A percentile compares a stretch with the other conserved stretches of the same genome.
phyloP scores from a whole-genome alignment of 2,888 invertebrate genomes.

The Opisthograptis luteolata region DNA sequence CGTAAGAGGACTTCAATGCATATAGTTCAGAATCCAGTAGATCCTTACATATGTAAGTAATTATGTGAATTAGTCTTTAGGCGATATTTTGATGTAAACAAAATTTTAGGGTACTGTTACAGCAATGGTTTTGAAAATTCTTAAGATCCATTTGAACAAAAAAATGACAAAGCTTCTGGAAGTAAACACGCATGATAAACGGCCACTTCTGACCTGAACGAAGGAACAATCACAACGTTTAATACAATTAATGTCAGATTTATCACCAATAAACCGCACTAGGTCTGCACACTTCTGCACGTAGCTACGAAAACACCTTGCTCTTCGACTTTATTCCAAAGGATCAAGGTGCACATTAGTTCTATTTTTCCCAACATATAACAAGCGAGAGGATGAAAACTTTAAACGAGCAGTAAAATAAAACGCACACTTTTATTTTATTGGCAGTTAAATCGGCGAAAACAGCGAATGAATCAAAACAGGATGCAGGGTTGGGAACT shows the following conservation, averaged over 20 bases:
- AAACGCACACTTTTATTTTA: slow-evolving; percentile 35
- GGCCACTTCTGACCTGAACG: background rate
- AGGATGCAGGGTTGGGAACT: slow-evolving; percentile 15
- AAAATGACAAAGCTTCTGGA: background rate
- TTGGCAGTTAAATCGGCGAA: slow-evolving; percentile 31
- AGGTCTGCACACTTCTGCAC: background rate
- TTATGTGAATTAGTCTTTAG: no score
- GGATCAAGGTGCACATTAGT: slow-evolving; percentile 12
- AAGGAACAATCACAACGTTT: slow-evolving; percentile 2
- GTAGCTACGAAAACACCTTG: background rate
- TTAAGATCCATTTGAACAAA: background rate
- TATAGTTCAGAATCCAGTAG: no score
- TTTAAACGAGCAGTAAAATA: slow-evolving; percentile 32
- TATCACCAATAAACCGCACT: slow-evolving; percentile 14
- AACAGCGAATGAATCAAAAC: slow-evolving; percentile 21
- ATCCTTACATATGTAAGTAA: no score
- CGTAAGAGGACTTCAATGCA: no score
- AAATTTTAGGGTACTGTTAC: no score
- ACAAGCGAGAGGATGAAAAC: slow-evolving; percentile 23
- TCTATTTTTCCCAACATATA: background rate
- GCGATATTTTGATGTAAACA: no score
- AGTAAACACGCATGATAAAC: background rate
- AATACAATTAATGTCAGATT: slow-evolving; percentile 8
- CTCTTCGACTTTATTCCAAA: background rate
- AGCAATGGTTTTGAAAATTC: no score